Evolutionary conservation across 2,888 invertebrate species (phyloP).

Genomic region (Drosophila nr. perissopoda): DNA sequence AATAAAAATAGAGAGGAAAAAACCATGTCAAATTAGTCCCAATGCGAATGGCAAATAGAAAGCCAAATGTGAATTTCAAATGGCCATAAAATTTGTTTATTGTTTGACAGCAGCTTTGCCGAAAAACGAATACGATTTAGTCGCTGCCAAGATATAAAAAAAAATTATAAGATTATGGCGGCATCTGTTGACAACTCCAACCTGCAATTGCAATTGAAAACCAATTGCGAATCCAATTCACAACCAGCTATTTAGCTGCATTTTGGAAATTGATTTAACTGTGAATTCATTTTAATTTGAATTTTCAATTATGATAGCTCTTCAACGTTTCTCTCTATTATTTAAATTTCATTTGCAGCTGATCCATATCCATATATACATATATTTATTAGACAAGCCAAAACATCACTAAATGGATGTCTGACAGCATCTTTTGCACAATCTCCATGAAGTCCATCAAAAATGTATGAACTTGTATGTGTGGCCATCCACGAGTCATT

Average conservation of each 20-base stretch:
- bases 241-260: background rate
- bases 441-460: background rate
- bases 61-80: constrained; percentile 54
- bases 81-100: constrained; percentile 64
- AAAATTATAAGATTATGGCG: background rate
- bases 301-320: background rate
- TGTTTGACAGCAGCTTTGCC: constrained; percentile 31
- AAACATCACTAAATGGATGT: background rate
- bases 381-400: background rate
- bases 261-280: background rate
- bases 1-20: constrained; percentile 18
- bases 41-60: constrained; percentile 52
- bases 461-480: background rate
- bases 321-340: background rate
- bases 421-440: background rate
- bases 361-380: background rate
- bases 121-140: background rate
- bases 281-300: background rate
- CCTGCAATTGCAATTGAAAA: constrained; percentile 6
- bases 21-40: constrained; percentile 68
- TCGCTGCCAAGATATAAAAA: background rate
- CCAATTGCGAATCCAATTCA: constrained; percentile 4
- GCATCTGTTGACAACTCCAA: constrained; percentile 4
- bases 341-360: background rate
- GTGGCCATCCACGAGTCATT: background rate